Conservation (phyloP, 2,888 invertebrate species). For the Rutpela maculata region DNA sequence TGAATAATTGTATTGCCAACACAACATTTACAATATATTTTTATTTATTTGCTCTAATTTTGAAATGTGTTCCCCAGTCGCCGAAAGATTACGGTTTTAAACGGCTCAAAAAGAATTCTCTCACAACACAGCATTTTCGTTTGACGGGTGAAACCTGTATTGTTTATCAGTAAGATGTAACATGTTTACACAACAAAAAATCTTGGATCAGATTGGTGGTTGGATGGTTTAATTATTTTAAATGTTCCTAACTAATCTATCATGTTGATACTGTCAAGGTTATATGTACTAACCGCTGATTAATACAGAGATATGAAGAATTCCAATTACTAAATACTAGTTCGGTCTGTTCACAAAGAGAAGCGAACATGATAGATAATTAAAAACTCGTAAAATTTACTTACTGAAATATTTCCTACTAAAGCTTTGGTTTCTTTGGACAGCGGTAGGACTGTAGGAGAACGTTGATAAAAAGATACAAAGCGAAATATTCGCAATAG, state of each 20-base stretch:
- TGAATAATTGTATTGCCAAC: too few species aligned
- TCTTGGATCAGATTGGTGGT: constrained; percentile 9
- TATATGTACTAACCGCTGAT: constrained; percentile 11
- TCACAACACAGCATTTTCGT: background rate
- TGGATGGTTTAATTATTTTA: constrained; percentile 5
- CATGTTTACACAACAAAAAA: constrained; percentile 15
- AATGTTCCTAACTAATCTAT: constrained; percentile 16
- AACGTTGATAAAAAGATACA: too few species aligned
- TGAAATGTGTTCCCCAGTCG: background rate
- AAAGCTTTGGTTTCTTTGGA: background rate
- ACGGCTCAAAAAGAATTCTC: constrained; percentile 3
- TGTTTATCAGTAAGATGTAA: constrained; percentile 9
- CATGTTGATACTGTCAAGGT: constrained; percentile 9
- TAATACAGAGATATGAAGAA: background rate
- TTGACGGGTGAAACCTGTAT: background rate
- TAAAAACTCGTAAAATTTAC: background rate
- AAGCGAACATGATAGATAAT: background rate
- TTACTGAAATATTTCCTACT: background rate
- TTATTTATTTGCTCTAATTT: background rate
- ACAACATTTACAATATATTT: background rate
- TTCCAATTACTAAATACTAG: background rate
- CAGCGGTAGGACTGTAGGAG: too few species aligned
- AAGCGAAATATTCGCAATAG: too few species aligned
- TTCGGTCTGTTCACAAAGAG: background rate
- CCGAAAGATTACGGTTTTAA: background rate